phyloP scores from a whole-genome alignment of 2,888 invertebrate genomes.

The Pyralis farinalis region DNA sequence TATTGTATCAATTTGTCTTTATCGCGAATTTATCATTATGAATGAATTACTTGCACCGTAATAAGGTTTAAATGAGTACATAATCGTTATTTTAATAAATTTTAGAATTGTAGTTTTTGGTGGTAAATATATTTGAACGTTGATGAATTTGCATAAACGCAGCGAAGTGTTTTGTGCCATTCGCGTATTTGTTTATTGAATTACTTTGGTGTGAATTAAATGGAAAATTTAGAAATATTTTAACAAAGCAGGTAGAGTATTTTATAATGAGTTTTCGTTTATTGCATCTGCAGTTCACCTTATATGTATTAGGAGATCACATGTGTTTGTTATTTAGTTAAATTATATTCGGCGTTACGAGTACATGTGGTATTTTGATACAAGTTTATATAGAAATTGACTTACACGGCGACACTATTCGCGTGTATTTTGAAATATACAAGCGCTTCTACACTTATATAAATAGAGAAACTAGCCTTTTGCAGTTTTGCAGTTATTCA shows the following conservation, averaged over 20 bases:
- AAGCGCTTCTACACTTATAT: conserved; percentile 6
- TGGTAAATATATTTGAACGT: conserved; percentile 24
- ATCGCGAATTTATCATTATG: conserved; percentile 23
- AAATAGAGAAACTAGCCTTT: neutral
- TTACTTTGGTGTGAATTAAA: conserved; percentile 17
- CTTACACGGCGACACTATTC: conserved; percentile 15
- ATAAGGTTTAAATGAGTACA: conserved; percentile 13
- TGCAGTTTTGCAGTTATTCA: conserved; percentile 1
- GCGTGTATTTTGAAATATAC: conserved; percentile 7
- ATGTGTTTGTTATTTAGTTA: conserved; percentile 31
- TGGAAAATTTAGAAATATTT: conserved; percentile 18
- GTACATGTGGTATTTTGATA: conserved; percentile 41
- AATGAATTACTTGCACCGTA: conserved; percentile 19
- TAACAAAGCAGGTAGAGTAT: conserved; percentile 13
- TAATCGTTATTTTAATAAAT: conserved; percentile 12
- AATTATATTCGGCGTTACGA: conserved; percentile 41
- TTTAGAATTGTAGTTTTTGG: conserved; percentile 18
- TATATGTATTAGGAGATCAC: conserved; percentile 25
- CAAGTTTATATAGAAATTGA: conserved; percentile 36
- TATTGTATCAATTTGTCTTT: conserved; percentile 35
- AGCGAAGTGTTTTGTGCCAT: conserved; percentile 39
- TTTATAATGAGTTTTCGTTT: conserved; percentile 14
- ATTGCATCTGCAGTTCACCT: conserved; percentile 13
- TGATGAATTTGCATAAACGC: conserved; percentile 16
- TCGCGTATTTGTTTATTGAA: conserved; percentile 20